Base-by-base conservation (phyloP, 2,113 vertebrate species). In the Megaptera novaeangliae region DNA sequence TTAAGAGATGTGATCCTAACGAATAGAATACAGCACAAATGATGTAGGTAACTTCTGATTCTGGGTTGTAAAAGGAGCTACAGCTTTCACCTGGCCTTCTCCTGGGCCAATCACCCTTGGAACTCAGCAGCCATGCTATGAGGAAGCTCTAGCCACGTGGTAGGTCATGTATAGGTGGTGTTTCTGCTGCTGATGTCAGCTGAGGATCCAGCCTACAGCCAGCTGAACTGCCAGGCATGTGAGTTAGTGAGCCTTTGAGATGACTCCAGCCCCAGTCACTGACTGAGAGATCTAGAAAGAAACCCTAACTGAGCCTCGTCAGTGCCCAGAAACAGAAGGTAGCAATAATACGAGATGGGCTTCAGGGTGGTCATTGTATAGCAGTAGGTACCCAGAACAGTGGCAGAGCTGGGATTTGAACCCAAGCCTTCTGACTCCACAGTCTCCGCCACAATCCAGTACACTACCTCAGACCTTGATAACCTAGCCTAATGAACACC, bases 331-430 rank as follows among this genome's bases (percentile, higher is more conserved):
- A 84, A 8, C 44, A 18, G 14, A 12, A 83, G 17, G 13, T 12
- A 12, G 23, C 23, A 52, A 5, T 23, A 31, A 66, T 21, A 31
- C 52, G 13, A 89, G n/a, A 57, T 36, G 72, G 39, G 49, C 86
- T 29, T 23, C 14, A 2, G 18, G 10, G 4, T 44, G 5, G n/a
- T 46, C 2, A 0, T 31, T 77, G 29, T 15, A 5, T 14, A 77
- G 71, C 52, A 61, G 0, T 11, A 12, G 81, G 27, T 13, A 2
- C 72, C 23, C 3, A 2, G 20, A 49, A 78, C 31, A 13, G 23
- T 80, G 57, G 27, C 36, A 36, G 78, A 92, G 39, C 39, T 78
- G 39, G 49, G 52, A 66, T 84, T 57, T 59, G 57, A 94, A 74
- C 23, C 59, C 6, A 31, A 59, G n/a, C n/a, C n/a, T 2, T 36